Percentiles rank a stretch among this genome's conserved stretches.
Evolutionary conservation across 2,797 vertebrate species (phyloP).

Genomic region (Hydrocynus forskahlii): DNA sequence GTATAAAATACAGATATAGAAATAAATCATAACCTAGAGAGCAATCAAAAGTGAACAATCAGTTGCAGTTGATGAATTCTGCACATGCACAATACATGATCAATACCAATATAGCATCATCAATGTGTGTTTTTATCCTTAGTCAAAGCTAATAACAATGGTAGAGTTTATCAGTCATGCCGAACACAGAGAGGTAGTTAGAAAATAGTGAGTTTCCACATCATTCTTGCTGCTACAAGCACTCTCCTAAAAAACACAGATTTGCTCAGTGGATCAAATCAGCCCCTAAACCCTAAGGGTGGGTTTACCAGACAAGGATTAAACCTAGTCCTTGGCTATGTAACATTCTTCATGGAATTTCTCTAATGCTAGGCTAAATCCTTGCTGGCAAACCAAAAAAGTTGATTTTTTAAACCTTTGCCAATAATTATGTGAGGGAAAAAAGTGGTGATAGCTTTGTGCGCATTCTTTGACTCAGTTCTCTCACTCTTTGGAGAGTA

Average conservation of each 20-base stretch:
- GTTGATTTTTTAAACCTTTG: background rate
- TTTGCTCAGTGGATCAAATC: background rate
- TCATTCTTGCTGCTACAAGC: background rate
- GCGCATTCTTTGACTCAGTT: slow-evolving; percentile 16
- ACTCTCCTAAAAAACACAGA: background rate
- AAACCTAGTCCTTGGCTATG: too few species aligned
- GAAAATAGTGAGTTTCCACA: background rate
- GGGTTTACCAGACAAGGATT: too few species aligned
- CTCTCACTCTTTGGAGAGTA: slow-evolving; percentile 69
- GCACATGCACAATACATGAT: background rate
- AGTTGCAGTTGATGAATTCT: background rate
- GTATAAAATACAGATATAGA: background rate
- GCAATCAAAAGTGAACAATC: background rate
- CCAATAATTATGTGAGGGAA: background rate
- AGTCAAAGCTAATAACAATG: background rate
- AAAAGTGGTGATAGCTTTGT: background rate
- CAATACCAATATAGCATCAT: background rate
- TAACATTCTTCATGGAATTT: too few species aligned
- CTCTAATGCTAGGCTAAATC: too few species aligned
- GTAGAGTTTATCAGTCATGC: background rate
- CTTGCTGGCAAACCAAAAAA: too few species aligned
- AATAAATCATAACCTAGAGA: background rate
- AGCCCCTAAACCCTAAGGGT: background rate
- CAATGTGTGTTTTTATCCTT: background rate
- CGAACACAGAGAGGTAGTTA: background rate